Conservation (phyloP, 1,140 invertebrate genomes). For the Drosophila lacteicornis region DNA sequence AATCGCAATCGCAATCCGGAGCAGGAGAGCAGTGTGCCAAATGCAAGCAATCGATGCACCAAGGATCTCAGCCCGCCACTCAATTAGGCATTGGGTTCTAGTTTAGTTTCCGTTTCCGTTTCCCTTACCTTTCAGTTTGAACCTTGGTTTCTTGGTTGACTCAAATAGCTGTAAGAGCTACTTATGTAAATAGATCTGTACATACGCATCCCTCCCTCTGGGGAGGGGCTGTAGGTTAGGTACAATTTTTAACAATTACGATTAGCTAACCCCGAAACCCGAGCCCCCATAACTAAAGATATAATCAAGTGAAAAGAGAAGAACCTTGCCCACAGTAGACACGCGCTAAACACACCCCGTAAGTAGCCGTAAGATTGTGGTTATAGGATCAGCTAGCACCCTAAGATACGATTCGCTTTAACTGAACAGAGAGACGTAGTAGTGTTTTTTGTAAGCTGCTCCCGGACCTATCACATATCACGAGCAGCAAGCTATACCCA, state of each 20-base stretch:
- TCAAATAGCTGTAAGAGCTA: background rate
- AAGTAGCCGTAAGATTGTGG: constrained; percentile 23
- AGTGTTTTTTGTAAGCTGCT: constrained; percentile 20
- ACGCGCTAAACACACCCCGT: constrained; percentile 1
- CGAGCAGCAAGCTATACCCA: constrained; percentile 19
- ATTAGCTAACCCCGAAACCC: constrained; percentile 31
- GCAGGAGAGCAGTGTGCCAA: constrained; percentile 48
- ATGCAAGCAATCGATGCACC: constrained; percentile 39
- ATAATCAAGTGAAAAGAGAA: constrained; percentile 1
- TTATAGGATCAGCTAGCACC: constrained; percentile 19
- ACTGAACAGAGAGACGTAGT: constrained; percentile 15
- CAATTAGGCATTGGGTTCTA: constrained; percentile 59
- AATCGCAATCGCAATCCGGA: background rate
- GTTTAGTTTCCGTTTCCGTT: constrained; percentile 21
- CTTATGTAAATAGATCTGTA: constrained; percentile 63
- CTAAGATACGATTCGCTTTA: constrained; percentile 32
- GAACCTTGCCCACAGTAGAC: background rate
- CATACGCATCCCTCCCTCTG: constrained; percentile 19
- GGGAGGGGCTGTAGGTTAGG: constrained; percentile 62
- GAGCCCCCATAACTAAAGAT: constrained; percentile 5
- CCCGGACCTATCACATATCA: constrained; percentile 48
- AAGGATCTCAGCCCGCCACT: constrained; percentile 54
- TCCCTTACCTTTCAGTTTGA: constrained; percentile 7
- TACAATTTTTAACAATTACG: constrained; percentile 65
- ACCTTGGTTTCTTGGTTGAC: constrained; percentile 19